Evolutionary conservation across 1,140 invertebrate genomes (phyloP), one percentile per base, ranked within the genome.

Genomic region (Pseudomyrmex cubaensis): DNA sequence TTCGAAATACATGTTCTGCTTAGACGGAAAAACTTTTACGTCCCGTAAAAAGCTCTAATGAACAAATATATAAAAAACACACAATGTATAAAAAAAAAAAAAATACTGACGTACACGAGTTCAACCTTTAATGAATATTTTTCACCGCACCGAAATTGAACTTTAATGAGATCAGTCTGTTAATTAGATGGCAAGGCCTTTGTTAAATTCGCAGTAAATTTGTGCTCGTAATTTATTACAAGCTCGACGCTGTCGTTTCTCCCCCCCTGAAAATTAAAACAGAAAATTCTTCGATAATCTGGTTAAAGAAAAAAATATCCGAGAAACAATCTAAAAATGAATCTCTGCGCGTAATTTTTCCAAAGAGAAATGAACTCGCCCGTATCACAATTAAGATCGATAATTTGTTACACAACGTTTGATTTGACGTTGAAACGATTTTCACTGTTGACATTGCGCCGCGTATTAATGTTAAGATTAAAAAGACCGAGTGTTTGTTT

Each of bases 401-500:
- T 74, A 20, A 20, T 13, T 1, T 22, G 22, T 77, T 77, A 77
- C 13, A 4, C 67, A 77, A 77, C 17, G 17, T 67, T 67, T 17
- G 54, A 25, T 56, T 66, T 66, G 62, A 77, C 48, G 25, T 25
- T 2, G 22, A 8, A 15, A 64, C 46, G 17, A 48, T 48, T 77
- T 67, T 77, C 17, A 25, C 4, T 15, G 56, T 46, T 46, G 35
- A 56, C 62, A 54, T 44, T 22, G n/a, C 44, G 15, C 44, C 12
- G 61, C 74, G 48, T 44, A 25, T 77, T 62, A 66, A 67, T 48
- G 25, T 67, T 25, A 54, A 77, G 54, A 77, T 54, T 54, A 54
- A 56, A 66, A 67, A 25, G 2, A 25, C 22, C 62, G 20, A 13
- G 9, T 66, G 25, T 77, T 77, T 66, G 25, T 77, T 77, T 76